These are phyloP conservation scores for Riparia riparia DNA, from an alignment of 2,113 vertebrate species.

Conservation along the genomic window DNA sequence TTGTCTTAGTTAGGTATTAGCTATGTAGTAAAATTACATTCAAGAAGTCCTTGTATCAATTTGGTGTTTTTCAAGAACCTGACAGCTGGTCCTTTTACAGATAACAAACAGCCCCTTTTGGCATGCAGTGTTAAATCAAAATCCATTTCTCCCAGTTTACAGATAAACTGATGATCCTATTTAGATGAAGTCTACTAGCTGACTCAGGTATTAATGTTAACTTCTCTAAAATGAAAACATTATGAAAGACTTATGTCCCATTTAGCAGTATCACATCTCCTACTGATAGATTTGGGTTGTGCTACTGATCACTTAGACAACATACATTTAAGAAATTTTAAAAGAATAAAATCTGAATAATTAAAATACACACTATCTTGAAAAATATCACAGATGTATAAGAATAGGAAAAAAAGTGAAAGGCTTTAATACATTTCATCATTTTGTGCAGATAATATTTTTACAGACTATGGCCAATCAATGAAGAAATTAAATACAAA, in stretches of 20 bases:
- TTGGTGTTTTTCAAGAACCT: slow-evolving; percentile 27
- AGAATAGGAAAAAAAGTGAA: not conserved
- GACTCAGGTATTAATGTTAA: not conserved
- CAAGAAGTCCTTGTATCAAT: slow-evolving; percentile 16
- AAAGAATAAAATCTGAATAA: not conserved
- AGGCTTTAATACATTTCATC: not conserved
- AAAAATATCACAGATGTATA: slow-evolving; percentile 1
- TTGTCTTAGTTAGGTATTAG: not conserved
- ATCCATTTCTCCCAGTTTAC: not conserved
- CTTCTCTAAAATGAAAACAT: not conserved
- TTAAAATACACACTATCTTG: not conserved
- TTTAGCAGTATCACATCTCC: not conserved
- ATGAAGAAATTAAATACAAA: not conserved
- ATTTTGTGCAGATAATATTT: not conserved
- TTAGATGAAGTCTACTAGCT: not conserved
- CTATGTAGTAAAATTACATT: slow-evolving; percentile 28
- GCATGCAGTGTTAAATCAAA: not conserved
- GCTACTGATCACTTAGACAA: not conserved
- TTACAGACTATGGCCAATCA: not conserved
- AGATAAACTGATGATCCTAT: not conserved
- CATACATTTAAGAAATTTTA: not conserved
- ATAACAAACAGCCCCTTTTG: not conserved
- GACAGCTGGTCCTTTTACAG: not conserved
- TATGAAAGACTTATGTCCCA: not conserved
- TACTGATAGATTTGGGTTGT: not conserved